Conservation (phyloP, 2,113 vertebrate genomes). For the Hymenochirus boettgeri region DNA sequence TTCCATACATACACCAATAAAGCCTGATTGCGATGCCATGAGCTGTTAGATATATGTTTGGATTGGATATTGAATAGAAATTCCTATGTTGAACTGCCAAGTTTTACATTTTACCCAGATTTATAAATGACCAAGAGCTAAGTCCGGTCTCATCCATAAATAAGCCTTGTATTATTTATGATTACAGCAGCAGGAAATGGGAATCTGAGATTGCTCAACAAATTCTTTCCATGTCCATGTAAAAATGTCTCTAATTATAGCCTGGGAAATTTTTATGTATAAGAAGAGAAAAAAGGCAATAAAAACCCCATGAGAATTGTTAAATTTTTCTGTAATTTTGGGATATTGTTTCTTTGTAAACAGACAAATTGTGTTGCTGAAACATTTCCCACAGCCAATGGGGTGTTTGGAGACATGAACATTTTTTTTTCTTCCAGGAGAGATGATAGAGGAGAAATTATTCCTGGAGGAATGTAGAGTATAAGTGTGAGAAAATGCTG, state of each 20-base stretch:
- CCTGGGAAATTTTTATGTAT: constrained; percentile 5
- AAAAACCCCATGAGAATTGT: constrained; percentile 10
- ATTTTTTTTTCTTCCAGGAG: not conserved
- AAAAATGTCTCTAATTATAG: constrained; percentile 37
- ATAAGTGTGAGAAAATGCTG: constrained; percentile 8
- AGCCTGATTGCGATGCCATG: too few relatives aligned
- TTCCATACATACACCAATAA: too few relatives aligned
- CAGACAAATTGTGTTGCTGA: constrained; percentile 7
- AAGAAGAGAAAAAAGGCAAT: constrained; percentile 7
- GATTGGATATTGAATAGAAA: too few relatives aligned
- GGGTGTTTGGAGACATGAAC: not conserved
- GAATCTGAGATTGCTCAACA: constrained; percentile 3
- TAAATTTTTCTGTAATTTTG: not conserved
- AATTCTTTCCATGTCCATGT: constrained; percentile 18
- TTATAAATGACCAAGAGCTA: too few relatives aligned
- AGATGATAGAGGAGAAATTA: not conserved
- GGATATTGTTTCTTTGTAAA: constrained; percentile 19
- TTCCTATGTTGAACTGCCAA: too few relatives aligned
- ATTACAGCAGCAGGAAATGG: too few relatives aligned
- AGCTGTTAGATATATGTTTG: too few relatives aligned
- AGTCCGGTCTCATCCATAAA: too few relatives aligned
- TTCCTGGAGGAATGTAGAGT: not conserved
- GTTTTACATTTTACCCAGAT: too few relatives aligned
- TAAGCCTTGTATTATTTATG: too few relatives aligned
- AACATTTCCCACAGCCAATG: constrained; percentile 23